A percentile compares a stretch with the other conserved stretches of the same genome.
phyloP scores from a whole-genome alignment of 2,888 invertebrate species.

The Dichetophora obliterata region DNA sequence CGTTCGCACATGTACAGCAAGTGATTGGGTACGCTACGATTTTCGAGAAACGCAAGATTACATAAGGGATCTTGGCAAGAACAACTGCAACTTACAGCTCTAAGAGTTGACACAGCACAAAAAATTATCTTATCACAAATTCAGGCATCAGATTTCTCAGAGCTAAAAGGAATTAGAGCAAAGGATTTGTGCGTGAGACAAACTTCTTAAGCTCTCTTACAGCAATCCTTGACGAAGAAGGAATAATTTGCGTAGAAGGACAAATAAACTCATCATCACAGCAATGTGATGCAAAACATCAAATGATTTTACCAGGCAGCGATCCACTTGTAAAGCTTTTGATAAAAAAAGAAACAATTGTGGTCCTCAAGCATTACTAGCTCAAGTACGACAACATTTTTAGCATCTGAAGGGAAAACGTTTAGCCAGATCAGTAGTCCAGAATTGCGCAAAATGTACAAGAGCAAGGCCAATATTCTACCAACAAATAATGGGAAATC shows the following conservation, averaged over 20 bases:
- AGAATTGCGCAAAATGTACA: too few relatives aligned
- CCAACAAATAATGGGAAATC: too few relatives aligned
- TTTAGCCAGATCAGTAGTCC: too few relatives aligned
- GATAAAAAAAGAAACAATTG: too few relatives aligned
- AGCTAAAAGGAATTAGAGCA: neutral
- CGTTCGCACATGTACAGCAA: neutral
- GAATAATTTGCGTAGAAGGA: too few relatives aligned
- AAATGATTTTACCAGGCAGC: neutral
- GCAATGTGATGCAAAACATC: constrained; percentile 2
- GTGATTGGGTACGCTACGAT: constrained; percentile 5
- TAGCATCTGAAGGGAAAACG: too few relatives aligned
- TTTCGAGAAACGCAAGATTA: neutral
- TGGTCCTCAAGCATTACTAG: too few relatives aligned
- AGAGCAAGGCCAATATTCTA: too few relatives aligned
- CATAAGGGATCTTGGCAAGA: neutral
- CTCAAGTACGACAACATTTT: too few relatives aligned
- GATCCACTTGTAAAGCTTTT: too few relatives aligned
- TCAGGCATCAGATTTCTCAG: neutral
- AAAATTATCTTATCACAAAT: neutral
- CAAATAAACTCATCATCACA: neutral
- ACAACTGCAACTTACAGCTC: neutral
- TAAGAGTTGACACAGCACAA: neutral
- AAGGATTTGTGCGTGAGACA: neutral
- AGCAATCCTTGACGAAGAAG: too few relatives aligned
- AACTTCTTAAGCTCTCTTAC: neutral